Evolutionary conservation across 2,113 vertebrate species (phyloP).

Genomic region (Micromys minutus): DNA sequence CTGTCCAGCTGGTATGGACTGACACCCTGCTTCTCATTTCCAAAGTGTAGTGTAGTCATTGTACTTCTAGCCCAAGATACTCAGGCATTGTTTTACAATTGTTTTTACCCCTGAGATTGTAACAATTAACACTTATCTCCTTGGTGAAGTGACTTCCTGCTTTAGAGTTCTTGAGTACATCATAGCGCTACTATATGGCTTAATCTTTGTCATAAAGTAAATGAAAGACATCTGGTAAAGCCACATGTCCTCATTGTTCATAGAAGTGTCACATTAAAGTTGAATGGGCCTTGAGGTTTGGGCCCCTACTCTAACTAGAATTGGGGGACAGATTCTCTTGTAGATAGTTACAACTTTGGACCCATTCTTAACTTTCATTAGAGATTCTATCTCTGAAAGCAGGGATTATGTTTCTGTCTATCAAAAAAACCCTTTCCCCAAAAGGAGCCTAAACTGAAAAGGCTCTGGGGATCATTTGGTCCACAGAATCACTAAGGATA

Average conservation of each 20-base stretch:
- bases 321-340: not conserved
- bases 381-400: not conserved
- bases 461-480: not conserved
- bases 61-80: conserved; percentile 44
- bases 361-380: conserved; percentile 47
- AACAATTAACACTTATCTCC: conserved; percentile 42
- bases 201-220: conserved; percentile 67
- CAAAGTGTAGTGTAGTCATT: conserved; percentile 23
- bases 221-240: conserved; percentile 46
- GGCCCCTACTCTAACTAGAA: not conserved
- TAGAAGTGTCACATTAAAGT: conserved; percentile 32
- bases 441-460: not conserved
- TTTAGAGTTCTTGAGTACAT: conserved; percentile 45
- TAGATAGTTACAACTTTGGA: conserved; percentile 10
- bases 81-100: conserved; percentile 44
- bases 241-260: conserved; percentile 29
- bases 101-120: conserved; percentile 65
- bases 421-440: not conserved
- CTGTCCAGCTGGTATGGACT: not conserved
- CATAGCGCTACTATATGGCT: not conserved
- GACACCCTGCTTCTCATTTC: not conserved
- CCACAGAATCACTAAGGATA: not conserved
- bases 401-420: not conserved
- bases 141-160: conserved; percentile 28
- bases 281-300: conserved; percentile 52